Evolutionary conservation across 2,797 vertebrate genomes (phyloP).

Genomic region (Myiotriccus ornatus): DNA sequence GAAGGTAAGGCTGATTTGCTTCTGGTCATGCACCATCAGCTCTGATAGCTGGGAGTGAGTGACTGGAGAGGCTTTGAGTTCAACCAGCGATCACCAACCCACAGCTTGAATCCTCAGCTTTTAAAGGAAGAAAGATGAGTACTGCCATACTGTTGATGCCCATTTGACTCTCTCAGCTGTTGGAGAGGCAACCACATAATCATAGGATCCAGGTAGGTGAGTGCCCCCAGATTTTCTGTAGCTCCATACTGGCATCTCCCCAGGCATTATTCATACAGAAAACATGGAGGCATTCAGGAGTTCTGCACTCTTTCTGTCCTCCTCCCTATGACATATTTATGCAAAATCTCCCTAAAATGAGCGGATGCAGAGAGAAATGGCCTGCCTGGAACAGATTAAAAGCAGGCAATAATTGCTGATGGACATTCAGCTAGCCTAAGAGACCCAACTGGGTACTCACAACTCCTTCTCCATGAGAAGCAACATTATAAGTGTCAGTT

Average conservation of each 20-base stretch:
- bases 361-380: background rate
- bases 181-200: background rate
- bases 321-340: background rate
- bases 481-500: background rate
- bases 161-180: background rate
- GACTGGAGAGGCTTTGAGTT: background rate
- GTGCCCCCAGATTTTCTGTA: background rate
- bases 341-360: slow-evolving; percentile 43
- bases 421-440: background rate
- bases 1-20: background rate
- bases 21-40: background rate
- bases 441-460: background rate
- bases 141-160: background rate
- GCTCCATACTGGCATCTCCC: background rate
- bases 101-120: background rate
- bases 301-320: background rate
- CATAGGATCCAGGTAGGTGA: background rate
- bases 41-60: background rate
- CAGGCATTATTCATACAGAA: background rate
- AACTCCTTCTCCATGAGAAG: background rate
- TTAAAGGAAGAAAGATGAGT: background rate
- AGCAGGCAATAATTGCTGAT: background rate
- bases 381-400: background rate
- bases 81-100: background rate
- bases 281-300: background rate